These are phyloP conservation scores for Coenonympha glycerion DNA, from an alignment of 2,888 invertebrate genomes.

Conservation along the genomic window DNA sequence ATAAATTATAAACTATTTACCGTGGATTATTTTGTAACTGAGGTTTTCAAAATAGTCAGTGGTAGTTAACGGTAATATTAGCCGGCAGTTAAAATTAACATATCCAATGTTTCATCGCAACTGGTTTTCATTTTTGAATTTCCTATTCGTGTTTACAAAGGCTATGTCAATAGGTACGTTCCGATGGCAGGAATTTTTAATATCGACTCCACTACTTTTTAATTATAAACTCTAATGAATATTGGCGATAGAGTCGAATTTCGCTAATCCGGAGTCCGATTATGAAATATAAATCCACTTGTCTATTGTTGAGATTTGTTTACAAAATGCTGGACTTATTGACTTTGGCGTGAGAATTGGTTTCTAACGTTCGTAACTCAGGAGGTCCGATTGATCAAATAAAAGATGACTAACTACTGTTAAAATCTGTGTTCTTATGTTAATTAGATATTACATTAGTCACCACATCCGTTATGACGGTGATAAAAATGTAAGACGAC, in stretches of 20 bases:
- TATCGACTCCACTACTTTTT: conserved; percentile 19
- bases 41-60: neutral
- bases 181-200: conserved; percentile 56
- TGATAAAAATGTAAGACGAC: neutral
- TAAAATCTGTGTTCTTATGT: conserved; percentile 40
- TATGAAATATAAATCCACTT: conserved; percentile 50
- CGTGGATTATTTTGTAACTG: neutral
- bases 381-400: conserved; percentile 65
- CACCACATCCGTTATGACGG: conserved; percentile 11
- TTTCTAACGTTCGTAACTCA: conserved; percentile 65
- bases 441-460: conserved; percentile 24
- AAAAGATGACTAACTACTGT: conserved; percentile 63
- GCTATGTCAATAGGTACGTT: conserved; percentile 67
- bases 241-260: conserved; percentile 14
- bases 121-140: conserved; percentile 72
- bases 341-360: conserved; percentile 74
- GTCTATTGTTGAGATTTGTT: conserved; percentile 66
- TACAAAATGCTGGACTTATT: conserved; percentile 65
- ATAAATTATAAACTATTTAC: too few relatives aligned
- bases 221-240: conserved; percentile 10
- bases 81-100: conserved; percentile 66
- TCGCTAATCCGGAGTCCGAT: conserved; percentile 25
- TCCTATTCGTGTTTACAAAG: conserved; percentile 73
- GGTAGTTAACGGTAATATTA: too few relatives aligned
- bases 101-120: conserved; percentile 59